These are phyloP conservation scores for Bolinopsis microptera DNA, from an alignment of 37 sponge, comb jelly and placozoan genomes.

Conservation along the genomic window DNA sequence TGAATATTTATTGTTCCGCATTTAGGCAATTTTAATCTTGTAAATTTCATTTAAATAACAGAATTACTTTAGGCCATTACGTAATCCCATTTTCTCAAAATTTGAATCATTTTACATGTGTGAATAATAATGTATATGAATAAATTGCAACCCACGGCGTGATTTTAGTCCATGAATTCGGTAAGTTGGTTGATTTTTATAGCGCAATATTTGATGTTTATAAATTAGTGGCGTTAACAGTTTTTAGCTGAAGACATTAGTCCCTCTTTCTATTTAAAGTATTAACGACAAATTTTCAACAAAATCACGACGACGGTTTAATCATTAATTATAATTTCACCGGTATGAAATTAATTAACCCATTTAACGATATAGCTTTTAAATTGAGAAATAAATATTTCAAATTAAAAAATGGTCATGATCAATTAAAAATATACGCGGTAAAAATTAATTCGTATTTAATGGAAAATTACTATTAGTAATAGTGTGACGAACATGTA, in stretches of 20 bases:
- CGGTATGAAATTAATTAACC: not conserved
- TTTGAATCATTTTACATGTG: not conserved
- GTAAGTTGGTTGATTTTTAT: conserved; percentile 5
- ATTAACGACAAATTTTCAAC: not conserved
- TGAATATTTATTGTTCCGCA: not conserved
- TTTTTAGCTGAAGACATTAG: not conserved
- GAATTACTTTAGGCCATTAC: not conserved
- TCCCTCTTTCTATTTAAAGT: not conserved
- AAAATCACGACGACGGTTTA: not conserved
- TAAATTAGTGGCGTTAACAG: conserved; percentile 43
- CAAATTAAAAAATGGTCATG: not conserved
- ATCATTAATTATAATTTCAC: not conserved
- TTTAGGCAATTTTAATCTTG: not conserved
- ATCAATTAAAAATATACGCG: not conserved
- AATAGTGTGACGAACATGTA: too few species aligned
- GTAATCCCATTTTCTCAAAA: not conserved
- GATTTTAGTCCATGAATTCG: not conserved
- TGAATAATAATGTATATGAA: not conserved
- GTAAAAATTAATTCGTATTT: not conserved
- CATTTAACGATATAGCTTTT: too few species aligned
- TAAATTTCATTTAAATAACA: not conserved
- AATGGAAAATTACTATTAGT: too few species aligned
- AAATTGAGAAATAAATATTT: not conserved
- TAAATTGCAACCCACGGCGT: not conserved
- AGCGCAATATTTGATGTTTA: conserved; percentile 62